Conservation (phyloP, 2,113 vertebrate species). For the Alethe diademata region DNA sequence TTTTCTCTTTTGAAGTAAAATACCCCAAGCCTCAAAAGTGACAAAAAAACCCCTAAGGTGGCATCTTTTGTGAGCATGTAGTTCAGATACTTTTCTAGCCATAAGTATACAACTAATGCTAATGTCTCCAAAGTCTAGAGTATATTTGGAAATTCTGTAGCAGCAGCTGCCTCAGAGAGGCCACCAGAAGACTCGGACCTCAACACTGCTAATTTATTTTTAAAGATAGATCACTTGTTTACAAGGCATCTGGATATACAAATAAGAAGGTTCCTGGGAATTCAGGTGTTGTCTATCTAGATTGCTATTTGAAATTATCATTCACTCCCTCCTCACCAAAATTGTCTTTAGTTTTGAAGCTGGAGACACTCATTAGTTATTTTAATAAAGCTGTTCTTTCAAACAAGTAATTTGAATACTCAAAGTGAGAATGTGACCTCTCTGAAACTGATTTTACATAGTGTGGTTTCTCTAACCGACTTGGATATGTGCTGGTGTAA, state of each 20-base stretch:
- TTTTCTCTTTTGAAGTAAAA: background rate
- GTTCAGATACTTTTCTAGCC: background rate
- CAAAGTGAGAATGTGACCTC: background rate
- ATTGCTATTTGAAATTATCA: background rate
- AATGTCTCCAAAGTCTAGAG: background rate
- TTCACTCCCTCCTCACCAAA: background rate
- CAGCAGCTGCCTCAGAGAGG: background rate
- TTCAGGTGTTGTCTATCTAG: background rate
- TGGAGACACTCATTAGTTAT: background rate
- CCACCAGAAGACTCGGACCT: background rate
- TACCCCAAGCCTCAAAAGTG: background rate
- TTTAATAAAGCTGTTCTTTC: constrained; percentile 4
- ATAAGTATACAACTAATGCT: background rate
- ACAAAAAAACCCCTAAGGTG: fast-evolving
- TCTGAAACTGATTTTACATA: background rate
- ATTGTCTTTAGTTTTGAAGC: background rate
- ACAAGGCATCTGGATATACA: background rate
- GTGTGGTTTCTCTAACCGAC: background rate
- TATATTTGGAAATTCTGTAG: background rate
- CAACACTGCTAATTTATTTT: background rate
- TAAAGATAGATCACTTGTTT: background rate
- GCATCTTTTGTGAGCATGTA: background rate
- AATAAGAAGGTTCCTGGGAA: background rate
- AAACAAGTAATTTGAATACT: background rate
- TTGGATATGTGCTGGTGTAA: constrained; percentile 2